Evolutionary conservation across 2,113 vertebrate genomes (phyloP).

Genomic region (Pseudopodoces humilis): DNA sequence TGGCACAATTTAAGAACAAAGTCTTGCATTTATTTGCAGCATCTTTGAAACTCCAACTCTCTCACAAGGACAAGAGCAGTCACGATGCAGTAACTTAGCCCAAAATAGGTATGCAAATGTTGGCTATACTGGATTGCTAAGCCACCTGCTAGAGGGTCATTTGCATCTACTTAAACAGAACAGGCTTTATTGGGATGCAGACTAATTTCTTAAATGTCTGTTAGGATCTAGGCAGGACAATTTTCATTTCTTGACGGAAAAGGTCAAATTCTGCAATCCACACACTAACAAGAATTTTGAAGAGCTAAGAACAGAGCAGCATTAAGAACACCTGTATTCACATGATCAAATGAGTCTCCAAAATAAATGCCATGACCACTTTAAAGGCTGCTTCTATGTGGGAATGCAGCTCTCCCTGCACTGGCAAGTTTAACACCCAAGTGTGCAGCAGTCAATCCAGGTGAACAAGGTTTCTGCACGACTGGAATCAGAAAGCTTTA

Average conservation of each 20-base stretch:
- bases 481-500: neutral
- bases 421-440: neutral
- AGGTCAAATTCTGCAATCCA: neutral
- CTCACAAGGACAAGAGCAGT: constrained; percentile 40
- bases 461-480: neutral
- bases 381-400: neutral
- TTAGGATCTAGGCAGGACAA: neutral
- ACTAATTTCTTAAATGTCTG: neutral
- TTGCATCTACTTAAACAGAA: constrained; percentile 35
- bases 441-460: neutral
- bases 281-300: neutral
- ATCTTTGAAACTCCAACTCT: neutral
- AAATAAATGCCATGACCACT: neutral
- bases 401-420: neutral
- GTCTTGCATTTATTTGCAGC: neutral
- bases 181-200: neutral
- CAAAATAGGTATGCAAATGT: constrained; percentile 60
- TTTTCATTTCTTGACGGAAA: neutral
- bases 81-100: constrained; percentile 12
- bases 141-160: constrained; percentile 19
- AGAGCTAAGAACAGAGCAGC: neutral
- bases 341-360: neutral
- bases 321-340: neutral
- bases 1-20: neutral
- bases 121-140: constrained; percentile 10